A percentile compares a stretch with the other conserved stretches of the same genome.
Conservation (phyloP, 2,797 vertebrate species). For the Discoglossus pictus region DNA sequence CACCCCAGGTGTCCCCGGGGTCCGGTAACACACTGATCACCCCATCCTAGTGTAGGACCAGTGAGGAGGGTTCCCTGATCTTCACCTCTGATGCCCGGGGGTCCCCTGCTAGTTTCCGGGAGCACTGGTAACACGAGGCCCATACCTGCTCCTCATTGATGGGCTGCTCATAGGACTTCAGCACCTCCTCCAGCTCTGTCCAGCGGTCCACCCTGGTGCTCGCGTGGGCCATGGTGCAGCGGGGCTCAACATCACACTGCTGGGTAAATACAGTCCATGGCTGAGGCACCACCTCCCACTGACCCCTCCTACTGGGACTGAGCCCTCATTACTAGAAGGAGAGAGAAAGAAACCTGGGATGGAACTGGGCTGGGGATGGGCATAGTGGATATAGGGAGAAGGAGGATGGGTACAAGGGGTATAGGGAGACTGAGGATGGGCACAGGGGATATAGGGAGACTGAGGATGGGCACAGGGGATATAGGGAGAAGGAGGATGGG, state of each 20-base stretch:
- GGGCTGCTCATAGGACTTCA: slow-evolving; percentile 92
- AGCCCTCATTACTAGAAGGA: slow-evolving; percentile 27
- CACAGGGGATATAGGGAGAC: no score
- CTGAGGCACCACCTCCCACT: slow-evolving; percentile 26
- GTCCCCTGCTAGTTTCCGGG: slow-evolving; percentile 68
- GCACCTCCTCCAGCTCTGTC: slow-evolving; percentile 83
- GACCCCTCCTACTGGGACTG: slow-evolving; percentile 5
- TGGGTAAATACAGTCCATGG: neutral
- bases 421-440: no score
- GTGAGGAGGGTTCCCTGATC: slow-evolving; percentile 53
- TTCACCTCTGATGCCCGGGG: slow-evolving; percentile 34
- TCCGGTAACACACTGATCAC: slow-evolving; percentile 62
- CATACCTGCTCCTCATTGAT: slow-evolving; percentile 95
- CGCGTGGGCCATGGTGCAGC: slow-evolving; percentile 79
- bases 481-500: no score
- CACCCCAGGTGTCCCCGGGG: neutral
- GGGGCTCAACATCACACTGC: slow-evolving; percentile 42
- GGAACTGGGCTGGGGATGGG: no score
- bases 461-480: no score
- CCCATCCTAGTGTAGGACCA: slow-evolving; percentile 75
- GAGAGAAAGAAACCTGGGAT: no score
- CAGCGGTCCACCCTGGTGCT: slow-evolving; percentile 60
- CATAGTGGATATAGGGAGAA: no score
- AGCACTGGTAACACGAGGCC: slow-evolving; percentile 92
- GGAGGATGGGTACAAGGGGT: no score